A percentile compares a stretch with the other conserved stretches of the same genome.
Conservation (phyloP, 2,113 vertebrate species). For the Neolamprologus toae region DNA sequence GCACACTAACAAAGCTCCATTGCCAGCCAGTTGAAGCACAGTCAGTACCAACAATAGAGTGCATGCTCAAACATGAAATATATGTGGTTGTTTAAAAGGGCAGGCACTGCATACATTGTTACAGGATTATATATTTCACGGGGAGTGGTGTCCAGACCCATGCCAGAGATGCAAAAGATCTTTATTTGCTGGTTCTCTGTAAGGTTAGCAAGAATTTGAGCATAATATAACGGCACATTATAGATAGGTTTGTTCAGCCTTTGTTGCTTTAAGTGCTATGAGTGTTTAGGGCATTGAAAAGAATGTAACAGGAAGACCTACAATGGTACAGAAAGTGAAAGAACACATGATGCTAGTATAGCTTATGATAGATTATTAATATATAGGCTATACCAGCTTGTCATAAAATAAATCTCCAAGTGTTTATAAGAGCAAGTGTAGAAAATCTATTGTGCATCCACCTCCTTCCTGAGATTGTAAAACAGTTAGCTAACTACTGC, state of each 20-base stretch:
- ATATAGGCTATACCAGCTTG: not conserved
- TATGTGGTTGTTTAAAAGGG: not conserved
- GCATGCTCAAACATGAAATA: not conserved
- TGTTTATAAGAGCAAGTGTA: not conserved
- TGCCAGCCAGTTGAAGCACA: not conserved
- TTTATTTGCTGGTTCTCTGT: not conserved
- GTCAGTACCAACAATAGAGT: not conserved
- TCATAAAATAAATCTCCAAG: accelerated
- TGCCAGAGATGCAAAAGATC: not conserved
- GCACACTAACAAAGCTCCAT: not conserved
- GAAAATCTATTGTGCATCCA: not conserved
- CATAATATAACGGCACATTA: not conserved
- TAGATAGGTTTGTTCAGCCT: not conserved
- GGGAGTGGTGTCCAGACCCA: not conserved
- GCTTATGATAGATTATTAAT: not conserved
- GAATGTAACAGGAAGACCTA: not conserved
- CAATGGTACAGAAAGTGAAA: not conserved
- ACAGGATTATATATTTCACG: not conserved
- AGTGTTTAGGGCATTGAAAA: not conserved
- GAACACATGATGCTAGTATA: not conserved
- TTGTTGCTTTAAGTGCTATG: not conserved
- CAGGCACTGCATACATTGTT: not conserved
- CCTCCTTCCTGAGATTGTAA: not conserved
- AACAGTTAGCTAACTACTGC: not conserved
- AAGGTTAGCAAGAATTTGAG: not conserved